Evolutionary conservation across 2,113 vertebrate species (phyloP).

Genomic region (Athene noctua): DNA sequence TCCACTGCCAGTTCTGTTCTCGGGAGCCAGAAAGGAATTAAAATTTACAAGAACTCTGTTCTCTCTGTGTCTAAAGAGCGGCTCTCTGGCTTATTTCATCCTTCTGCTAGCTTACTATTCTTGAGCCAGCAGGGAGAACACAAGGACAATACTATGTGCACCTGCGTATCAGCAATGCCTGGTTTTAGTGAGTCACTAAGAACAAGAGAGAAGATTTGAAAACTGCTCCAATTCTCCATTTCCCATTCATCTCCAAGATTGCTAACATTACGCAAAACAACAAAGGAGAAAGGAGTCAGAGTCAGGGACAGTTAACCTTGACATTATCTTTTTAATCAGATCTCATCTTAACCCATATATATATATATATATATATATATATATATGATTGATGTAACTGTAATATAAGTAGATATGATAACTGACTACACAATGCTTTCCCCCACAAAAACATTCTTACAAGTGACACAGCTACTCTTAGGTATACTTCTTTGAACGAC

Average conservation of each 20-base stretch:
- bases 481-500: neutral
- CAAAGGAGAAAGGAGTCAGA: neutral
- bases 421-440: neutral
- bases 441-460: neutral
- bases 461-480: neutral
- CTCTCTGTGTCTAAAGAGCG: neutral
- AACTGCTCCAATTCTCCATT: neutral
- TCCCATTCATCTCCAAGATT: neutral
- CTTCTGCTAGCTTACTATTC: neutral
- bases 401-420: neutral
- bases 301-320: neutral
- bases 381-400: neutral
- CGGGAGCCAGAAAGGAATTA: neutral
- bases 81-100: neutral
- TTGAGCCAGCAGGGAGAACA: constrained; percentile 12
- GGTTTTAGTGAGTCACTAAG: neutral
- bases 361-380: no score
- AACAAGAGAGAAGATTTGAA: neutral
- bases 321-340: neutral
- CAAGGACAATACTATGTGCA: constrained; percentile 2
- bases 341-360: neutral
- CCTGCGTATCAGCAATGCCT: neutral
- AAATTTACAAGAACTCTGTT: constrained; percentile 7
- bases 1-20: constrained; percentile 2
- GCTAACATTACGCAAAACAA: neutral